These are phyloP conservation scores for Syrrhaptes paradoxus DNA, from an alignment of 2,113 vertebrate genomes.

Conservation along the genomic window DNA sequence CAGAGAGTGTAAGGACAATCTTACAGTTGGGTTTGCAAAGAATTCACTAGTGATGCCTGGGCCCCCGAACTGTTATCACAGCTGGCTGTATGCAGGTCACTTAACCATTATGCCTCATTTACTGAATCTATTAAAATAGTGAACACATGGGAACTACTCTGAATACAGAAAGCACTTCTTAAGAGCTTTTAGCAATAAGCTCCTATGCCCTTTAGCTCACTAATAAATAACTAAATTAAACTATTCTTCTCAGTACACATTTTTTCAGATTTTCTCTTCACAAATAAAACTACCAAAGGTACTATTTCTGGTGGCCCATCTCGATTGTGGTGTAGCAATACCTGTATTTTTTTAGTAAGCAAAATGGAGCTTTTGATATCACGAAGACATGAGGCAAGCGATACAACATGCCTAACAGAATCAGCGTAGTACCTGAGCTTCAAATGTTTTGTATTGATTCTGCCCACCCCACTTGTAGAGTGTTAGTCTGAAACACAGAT, in stretches of 20 bases:
- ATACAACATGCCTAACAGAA: background rate
- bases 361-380: background rate
- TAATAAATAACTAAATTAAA: background rate
- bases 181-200: background rate
- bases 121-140: background rate
- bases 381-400: background rate
- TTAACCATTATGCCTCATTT: background rate
- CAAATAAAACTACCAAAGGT: background rate
- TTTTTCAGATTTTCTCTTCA: background rate
- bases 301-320: background rate
- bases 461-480: background rate
- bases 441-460: background rate
- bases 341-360: background rate
- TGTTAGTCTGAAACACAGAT: background rate
- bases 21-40: background rate
- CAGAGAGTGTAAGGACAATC: background rate
- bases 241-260: background rate
- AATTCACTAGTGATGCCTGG: background rate
- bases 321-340: background rate
- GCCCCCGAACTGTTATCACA: background rate
- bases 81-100: background rate
- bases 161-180: background rate
- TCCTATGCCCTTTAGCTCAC: background rate
- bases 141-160: background rate
- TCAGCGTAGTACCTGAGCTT: background rate